Base-by-base conservation (phyloP, 2,797 vertebrate species). In the Sebastes iracundus region DNA sequence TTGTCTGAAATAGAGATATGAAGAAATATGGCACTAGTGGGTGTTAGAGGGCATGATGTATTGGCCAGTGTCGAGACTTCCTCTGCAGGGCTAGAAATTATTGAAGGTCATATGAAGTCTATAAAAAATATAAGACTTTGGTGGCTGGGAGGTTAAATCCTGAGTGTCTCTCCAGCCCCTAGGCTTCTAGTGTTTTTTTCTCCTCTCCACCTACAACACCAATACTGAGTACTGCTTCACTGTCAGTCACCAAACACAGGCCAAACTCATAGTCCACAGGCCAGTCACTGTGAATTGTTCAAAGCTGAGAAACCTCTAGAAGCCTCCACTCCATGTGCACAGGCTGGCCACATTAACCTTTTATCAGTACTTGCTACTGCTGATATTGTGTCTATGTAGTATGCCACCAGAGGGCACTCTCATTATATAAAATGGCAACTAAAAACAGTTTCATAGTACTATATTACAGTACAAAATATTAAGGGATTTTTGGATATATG, bases 371-470 rank as follows among this genome's bases (percentile, higher is more conserved):
- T 33, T 70, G 2, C 28, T 20, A 22, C 64, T 2, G 25, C 28
- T 62, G 23, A 62, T 5, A 46, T 22, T 4, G 1, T 60, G 4
- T 38, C 38, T 85, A 27, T 52, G 30, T 30, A 6, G 12, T 72
- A 10, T 66, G 8, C 90, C 93, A 90, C 73, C 27, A 93, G 92
- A 90, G 90, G 69, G 84, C 84, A 42, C 80, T 82, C 35, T 76
- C 30, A 42, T 72, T 61, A 22, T 30, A 55, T 23, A 46, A 20
- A 83, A 53, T 10, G 4, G 49, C 2, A 58, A 35, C 25, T 22
- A 59, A 22, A 38, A 77, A 58, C 27, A 22, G 12, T 53, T 25
- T 5, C 14, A 16, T 33, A 20, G 10, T 16, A 42, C 20, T 10
- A 32, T 16, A 66, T 58, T 33, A 10, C n/a, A 53, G 49, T 53